Base-by-base conservation (phyloP, 1,140 invertebrate species). In the Mylabris phalerata region DNA sequence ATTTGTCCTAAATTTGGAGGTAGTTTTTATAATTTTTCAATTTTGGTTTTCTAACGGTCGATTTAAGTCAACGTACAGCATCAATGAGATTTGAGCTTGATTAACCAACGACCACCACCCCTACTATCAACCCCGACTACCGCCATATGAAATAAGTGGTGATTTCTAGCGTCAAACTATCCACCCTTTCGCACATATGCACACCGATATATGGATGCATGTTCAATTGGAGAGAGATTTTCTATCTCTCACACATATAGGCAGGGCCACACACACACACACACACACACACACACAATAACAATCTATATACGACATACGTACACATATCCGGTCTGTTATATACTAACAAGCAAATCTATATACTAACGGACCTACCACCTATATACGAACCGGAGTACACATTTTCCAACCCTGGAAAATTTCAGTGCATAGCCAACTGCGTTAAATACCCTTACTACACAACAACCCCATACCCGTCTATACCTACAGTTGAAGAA, bases 371-470 rank as follows among this genome's bases (percentile, higher is more conserved):
- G 41, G 32, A 32, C 32, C 32, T 51, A 56, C 45, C 45, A 46
- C 60, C 57, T 68, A 66, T 67, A 54, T 65, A 55, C 52, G 56
- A 52, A 57, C 55, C 51, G 51, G 48, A 48, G 51, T 52, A 64
- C 59, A 60, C 61, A 63, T 64, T 66, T 58, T 58, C 32, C 62
- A 64, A 48, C 62, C 63, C 61, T 59, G 63, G 60, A 68, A 73
- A 73, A 65, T 69, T 71, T 73, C 70, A 73, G 71, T 73, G 67
- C 68, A 71, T 72, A 72, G 71, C 70, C 69, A 67, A 71, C 71
- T 73, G 71, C 71, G 71, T 72, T 70, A 64, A 67, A 67, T 68
- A 68, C 67, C 71, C 67, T 68, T 32, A 32, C 32, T 32, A 32
- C 67, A 71, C 71, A 73, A 67, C 69, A 71, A 68, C 68, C 70